Evolutionary conservation across 2,113 vertebrate genomes (phyloP), one percentile per base, ranked within the genome.

Genomic region (Zosterops pallidus): DNA sequence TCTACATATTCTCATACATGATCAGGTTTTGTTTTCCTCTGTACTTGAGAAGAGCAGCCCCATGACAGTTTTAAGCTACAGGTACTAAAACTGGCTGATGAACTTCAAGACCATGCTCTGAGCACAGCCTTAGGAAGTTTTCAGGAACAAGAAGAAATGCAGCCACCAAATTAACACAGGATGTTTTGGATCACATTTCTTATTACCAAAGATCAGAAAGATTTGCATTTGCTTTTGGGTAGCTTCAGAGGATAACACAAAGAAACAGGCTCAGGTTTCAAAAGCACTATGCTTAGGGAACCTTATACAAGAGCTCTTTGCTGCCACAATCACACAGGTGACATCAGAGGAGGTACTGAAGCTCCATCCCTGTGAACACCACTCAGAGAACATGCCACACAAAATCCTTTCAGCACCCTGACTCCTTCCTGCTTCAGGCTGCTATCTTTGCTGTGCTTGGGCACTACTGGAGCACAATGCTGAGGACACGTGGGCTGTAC

Each of bases 281-380:
- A 62, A 94, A 85, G 31, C 23, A 72, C 4, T 3, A 3, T 0
- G 0, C 5, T 78, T 67, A 26, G 9, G 25, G 18, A 71, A 14
- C 5, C 21, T 60, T 29, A 33, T 15, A 9, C 26, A 53, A 57
- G 42, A 78, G 11, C 22, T 70, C 37, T 57, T n/a, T 37, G 11
- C 6, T 0, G 1, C 9, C 0, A 0, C 3, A 23, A 7, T 37
- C 39, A 14, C 5, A 56, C 5, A 56, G 0, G 2, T 15, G 52
- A 44, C 22, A 56, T 18, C n/a, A 79, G 70, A 53, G 44, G 25
- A 74, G 21, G 16, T 35, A 25, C 12, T 22, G 41, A 70, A 49
- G 65, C 14, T 82, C 31, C 46, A 62, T 31, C 24, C 39, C 56
- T 5, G 1, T 5, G 23, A 76, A 7, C 18, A 52, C 5, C 23